phyloP scores from a whole-genome alignment of 2,888 invertebrate species.

The Drosophila austrosaltans region DNA sequence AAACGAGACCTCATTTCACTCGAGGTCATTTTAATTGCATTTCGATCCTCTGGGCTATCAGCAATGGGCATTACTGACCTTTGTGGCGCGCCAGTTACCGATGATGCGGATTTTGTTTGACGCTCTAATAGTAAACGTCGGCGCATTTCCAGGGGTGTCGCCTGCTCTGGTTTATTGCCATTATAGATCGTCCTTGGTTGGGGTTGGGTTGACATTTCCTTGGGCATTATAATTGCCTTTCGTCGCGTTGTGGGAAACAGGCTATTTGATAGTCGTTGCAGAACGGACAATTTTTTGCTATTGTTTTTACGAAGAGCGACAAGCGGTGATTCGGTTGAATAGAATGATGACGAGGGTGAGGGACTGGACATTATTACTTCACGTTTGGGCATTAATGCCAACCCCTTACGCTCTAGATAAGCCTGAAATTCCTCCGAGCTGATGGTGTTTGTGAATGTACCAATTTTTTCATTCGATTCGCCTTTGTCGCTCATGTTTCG shows the following conservation, averaged over 20 bases:
- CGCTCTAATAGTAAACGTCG: slow-evolving; percentile 81
- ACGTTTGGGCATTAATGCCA: slow-evolving; percentile 78
- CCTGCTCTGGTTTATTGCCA: slow-evolving; percentile 34
- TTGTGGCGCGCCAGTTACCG: not conserved
- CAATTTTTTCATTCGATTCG: slow-evolving; percentile 21
- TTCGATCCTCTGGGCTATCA: not conserved
- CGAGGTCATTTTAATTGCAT: not conserved
- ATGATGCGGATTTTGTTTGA: slow-evolving; percentile 60
- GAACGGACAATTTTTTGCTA: slow-evolving; percentile 80
- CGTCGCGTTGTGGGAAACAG: slow-evolving; percentile 80
- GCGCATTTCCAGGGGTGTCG: slow-evolving; percentile 68
- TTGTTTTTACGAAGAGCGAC: slow-evolving; percentile 54
- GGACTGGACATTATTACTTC: slow-evolving; percentile 56
- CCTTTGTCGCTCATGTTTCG: not conserved
- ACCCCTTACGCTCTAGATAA: slow-evolving; percentile 82
- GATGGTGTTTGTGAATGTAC: slow-evolving; percentile 82
- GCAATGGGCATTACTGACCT: not conserved
- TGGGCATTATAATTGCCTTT: slow-evolving; percentile 78
- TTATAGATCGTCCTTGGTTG: slow-evolving; percentile 66
- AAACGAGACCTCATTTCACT: not conserved
- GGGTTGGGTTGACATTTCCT: slow-evolving; percentile 72
- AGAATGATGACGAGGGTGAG: slow-evolving; percentile 16
- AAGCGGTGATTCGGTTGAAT: slow-evolving; percentile 50
- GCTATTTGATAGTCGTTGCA: slow-evolving; percentile 81
- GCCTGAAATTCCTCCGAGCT: slow-evolving; percentile 83